phyloP scores from a whole-genome alignment of 2,888 invertebrate species.

The Stenodera caucasica region DNA sequence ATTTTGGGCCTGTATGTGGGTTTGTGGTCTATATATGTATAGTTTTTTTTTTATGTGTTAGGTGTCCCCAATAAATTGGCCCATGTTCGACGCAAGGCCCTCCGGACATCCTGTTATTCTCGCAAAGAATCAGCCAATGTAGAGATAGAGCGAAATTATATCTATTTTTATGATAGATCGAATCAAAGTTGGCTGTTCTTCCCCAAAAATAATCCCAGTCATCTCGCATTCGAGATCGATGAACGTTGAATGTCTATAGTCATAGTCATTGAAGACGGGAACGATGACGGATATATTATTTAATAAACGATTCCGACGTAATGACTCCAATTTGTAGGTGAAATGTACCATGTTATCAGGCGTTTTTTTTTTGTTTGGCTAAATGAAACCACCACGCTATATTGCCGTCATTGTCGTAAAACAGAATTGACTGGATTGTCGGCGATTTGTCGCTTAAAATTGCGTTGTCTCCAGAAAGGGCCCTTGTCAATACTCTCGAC shows the following conservation, averaged over 20 bases:
- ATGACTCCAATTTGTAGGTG: conserved; percentile 21
- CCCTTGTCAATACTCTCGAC: not conserved
- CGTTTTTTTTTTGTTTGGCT: conserved; percentile 11
- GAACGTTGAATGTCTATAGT: too few relatives aligned
- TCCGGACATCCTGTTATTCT: not conserved
- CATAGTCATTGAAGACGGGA: conserved; percentile 17
- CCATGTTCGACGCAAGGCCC: not conserved
- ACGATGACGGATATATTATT: conserved; percentile 27
- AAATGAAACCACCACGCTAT: not conserved
- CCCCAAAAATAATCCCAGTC: conserved; percentile 8
- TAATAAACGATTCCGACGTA: conserved; percentile 21
- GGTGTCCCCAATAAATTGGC: conserved; percentile 18
- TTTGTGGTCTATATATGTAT: too few relatives aligned
- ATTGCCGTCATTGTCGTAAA: not conserved
- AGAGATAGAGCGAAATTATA: not conserved
- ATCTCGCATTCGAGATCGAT: conserved; percentile 21
- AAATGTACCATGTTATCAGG: conserved; percentile 21
- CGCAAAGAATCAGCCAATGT: not conserved
- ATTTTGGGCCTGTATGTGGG: not conserved
- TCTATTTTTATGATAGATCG: too few relatives aligned
- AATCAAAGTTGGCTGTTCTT: too few relatives aligned
- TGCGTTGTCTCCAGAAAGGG: not conserved
- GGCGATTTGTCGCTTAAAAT: not conserved
- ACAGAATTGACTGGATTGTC: not conserved
- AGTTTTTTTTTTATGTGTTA: conserved; percentile 13